A percentile compares a stretch with the other conserved stretches of the same genome.
Evolutionary conservation across 2,888 invertebrate species (phyloP).

Genomic region (Melieria omissa): DNA sequence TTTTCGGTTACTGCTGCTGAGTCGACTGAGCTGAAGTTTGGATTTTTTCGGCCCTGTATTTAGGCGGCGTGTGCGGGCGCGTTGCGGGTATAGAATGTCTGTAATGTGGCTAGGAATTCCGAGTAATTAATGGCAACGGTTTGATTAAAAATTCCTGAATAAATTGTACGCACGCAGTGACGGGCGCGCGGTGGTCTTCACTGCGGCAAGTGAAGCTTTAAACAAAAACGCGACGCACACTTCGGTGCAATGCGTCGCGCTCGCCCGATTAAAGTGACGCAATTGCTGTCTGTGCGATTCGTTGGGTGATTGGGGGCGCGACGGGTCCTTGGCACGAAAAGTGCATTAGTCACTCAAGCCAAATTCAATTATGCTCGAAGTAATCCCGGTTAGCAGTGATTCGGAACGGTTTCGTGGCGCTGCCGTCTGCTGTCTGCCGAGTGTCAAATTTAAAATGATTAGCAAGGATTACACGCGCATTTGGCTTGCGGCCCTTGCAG

Average conservation of each 20-base stretch:
- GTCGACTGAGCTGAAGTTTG: background rate
- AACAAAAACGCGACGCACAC: constrained; percentile 3
- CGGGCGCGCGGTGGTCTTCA: constrained; percentile 18
- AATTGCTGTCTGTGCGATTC: background rate
- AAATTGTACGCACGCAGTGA: constrained; percentile 37
- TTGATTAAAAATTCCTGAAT: constrained; percentile 64
- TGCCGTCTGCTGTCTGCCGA: too few relatives aligned
- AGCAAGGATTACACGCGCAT: constrained; percentile 49
- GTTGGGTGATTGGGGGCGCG: too few relatives aligned
- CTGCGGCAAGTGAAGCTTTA: constrained; percentile 23
- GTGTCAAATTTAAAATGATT: constrained; percentile 50
- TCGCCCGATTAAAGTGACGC: background rate
- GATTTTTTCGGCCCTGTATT: too few relatives aligned
- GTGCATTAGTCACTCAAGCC: constrained; percentile 15
- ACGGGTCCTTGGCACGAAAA: background rate
- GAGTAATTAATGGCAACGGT: constrained; percentile 65
- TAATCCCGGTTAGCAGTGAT: constrained; percentile 3
- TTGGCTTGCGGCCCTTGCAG: constrained; percentile 40
- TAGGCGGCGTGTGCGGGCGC: too few relatives aligned
- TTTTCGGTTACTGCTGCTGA: background rate
- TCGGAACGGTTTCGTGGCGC: background rate
- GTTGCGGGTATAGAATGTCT: constrained; percentile 48
- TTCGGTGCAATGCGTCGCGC: constrained; percentile 4
- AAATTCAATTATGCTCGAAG: constrained; percentile 31
- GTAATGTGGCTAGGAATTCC: constrained; percentile 61